phyloP scores from a whole-genome alignment of 2,888 invertebrate species.

The Phaedon cochleariae region DNA sequence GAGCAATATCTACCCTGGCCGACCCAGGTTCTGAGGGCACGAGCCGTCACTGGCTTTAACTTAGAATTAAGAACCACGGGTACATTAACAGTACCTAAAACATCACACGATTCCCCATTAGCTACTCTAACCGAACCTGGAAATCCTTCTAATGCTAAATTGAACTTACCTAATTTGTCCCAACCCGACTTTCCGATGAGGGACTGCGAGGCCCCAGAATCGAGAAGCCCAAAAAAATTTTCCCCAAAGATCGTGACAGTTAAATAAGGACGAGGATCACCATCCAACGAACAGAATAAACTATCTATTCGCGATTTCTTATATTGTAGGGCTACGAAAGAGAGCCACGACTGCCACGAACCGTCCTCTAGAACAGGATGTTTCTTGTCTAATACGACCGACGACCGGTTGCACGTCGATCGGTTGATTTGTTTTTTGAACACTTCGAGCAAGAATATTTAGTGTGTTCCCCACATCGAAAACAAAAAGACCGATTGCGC shows the following conservation, averaged over 20 bases:
- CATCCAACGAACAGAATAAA: conserved; percentile 7
- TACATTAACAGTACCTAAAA: not conserved
- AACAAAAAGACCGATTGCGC: not conserved
- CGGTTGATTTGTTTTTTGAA: conserved; percentile 2
- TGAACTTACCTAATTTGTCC: not conserved
- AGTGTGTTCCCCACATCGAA: not conserved
- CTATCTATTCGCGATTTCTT: conserved; percentile 3
- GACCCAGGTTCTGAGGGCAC: too few species aligned
- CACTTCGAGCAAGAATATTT: not conserved
- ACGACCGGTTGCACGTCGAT: not conserved
- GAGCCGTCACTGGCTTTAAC: too few species aligned
- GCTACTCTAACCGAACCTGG: not conserved
- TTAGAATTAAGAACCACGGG: too few species aligned
- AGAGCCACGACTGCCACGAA: not conserved
- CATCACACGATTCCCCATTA: conserved; percentile 1
- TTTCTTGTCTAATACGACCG: not conserved
- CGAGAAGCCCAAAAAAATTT: conserved; percentile 16
- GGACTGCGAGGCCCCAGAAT: conserved; percentile 12
- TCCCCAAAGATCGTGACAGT: conserved; percentile 11
- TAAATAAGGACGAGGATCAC: conserved; percentile 19
- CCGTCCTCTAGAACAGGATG: not conserved
- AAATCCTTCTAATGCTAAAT: not conserved
- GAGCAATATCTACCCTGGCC: too few species aligned
- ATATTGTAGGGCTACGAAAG: not conserved
- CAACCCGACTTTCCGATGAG: conserved; percentile 10